A percentile compares a stretch with the other conserved stretches of the same genome.
Evolutionary conservation across 1,140 invertebrate genomes (phyloP).

Genomic region (Armadillidium nasatum): DNA sequence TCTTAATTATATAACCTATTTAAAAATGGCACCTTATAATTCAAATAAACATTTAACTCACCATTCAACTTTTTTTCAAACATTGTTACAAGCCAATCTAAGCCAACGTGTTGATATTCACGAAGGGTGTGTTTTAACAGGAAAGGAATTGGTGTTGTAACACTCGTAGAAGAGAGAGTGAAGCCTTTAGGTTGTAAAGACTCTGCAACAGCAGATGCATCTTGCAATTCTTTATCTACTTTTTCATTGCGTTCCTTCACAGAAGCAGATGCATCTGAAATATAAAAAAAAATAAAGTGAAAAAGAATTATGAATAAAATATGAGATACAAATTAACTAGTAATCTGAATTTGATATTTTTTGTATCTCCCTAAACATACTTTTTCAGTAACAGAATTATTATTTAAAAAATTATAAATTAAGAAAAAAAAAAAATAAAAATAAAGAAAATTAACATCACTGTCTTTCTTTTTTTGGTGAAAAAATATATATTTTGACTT

Average conservation of each 20-base stretch:
- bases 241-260: slow-evolving; percentile 43
- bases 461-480: no score
- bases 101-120: slow-evolving; percentile 97
- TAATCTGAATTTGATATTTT: no score
- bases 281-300: no score
- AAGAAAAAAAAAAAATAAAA: no score
- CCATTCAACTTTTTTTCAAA: slow-evolving; percentile 93
- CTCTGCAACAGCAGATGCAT: slow-evolving; percentile 90
- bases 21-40: not conserved
- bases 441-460: no score
- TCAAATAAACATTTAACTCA: slow-evolving; percentile 59
- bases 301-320: no score
- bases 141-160: slow-evolving; percentile 90
- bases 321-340: no score
- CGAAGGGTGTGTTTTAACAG: slow-evolving; percentile 85
- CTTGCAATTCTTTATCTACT: slow-evolving; percentile 60
- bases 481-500: no score
- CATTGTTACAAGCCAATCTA: slow-evolving; percentile 99
- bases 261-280: not conserved
- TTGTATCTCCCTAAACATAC: no score
- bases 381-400: no score
- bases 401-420: no score
- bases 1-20: not conserved
- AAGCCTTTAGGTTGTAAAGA: slow-evolving; percentile 97
- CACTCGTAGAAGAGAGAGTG: slow-evolving; percentile 84